Evolutionary conservation across 1,140 invertebrate genomes (phyloP).

Genomic region (Neotoxoptera formosana): DNA sequence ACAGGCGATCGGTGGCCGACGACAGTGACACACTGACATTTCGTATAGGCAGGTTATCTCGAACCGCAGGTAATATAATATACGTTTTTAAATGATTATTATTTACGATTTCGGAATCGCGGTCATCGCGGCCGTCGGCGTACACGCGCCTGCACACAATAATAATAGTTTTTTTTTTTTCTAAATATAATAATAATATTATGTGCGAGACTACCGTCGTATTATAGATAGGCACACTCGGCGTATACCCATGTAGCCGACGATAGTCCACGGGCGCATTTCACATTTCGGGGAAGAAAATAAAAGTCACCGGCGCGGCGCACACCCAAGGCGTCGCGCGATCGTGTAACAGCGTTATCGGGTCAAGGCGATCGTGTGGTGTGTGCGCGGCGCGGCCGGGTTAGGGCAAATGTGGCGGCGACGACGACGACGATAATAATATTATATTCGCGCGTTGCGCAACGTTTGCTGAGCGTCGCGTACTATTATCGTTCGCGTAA

Average conservation of each 20-base stretch:
- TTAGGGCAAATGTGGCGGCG: not conserved
- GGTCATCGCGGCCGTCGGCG: no score
- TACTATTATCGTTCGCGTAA: not conserved
- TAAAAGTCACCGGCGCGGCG: not conserved
- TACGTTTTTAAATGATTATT: no score
- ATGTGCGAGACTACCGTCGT: not conserved
- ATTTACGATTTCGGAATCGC: no score
- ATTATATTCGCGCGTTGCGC: not conserved
- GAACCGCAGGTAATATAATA: no score
- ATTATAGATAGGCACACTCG: not conserved
- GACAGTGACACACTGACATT: no score
- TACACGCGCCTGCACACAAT: no score
- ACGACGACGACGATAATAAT: not conserved
- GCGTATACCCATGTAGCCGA: no score
- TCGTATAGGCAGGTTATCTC: no score
- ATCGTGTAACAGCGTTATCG: not conserved
- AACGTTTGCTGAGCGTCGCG: not conserved
- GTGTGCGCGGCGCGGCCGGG: no score
- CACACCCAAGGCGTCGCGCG: not conserved
- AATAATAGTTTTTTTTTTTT: no score
- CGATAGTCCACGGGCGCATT: not conserved
- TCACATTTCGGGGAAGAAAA: constrained; percentile 20
- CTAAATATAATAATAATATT: no score
- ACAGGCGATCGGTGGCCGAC: no score
- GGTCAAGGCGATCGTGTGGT: constrained; percentile 15